Percentiles rank a stretch among this genome's conserved stretches.
These are phyloP conservation scores for Microtus ochrogaster DNA, from an alignment of 2,113 vertebrate genomes.

Conservation along the genomic window DNA sequence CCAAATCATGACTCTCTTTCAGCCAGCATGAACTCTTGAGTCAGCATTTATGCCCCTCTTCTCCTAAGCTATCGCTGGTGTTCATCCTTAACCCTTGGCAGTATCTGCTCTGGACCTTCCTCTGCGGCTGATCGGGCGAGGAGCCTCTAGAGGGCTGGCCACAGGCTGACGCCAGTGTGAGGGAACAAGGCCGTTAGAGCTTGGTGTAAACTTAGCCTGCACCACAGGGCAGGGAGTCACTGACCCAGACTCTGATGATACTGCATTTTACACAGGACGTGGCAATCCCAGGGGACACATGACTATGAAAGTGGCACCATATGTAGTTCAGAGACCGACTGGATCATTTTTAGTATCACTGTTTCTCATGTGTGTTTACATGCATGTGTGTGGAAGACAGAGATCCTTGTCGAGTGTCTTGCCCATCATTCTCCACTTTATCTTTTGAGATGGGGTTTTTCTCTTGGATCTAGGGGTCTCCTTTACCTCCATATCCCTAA, in stretches of 20 bases:
- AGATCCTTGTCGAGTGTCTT: no score
- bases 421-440: no score
- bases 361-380: neutral
- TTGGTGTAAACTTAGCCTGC: neutral
- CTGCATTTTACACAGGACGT: neutral
- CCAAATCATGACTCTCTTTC: neutral
- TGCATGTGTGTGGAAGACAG: neutral
- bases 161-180: neutral
- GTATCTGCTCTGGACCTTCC: neutral
- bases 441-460: no score
- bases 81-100: neutral
- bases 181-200: neutral
- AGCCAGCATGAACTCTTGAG: neutral
- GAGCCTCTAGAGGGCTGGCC: neutral
- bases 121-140: neutral
- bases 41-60: neutral
- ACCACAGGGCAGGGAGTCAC: rapidly evolving
- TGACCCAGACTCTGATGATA: neutral
- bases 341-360: rapidly evolving
- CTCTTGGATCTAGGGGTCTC: neutral
- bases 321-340: neutral
- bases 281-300: neutral
- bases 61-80: rapidly evolving
- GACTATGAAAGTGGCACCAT: no score
- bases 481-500: neutral